Evolutionary conservation across 53 echinoderm and acorn worm species (phyloP).

Genomic region (Apostichopus leukothele): DNA sequence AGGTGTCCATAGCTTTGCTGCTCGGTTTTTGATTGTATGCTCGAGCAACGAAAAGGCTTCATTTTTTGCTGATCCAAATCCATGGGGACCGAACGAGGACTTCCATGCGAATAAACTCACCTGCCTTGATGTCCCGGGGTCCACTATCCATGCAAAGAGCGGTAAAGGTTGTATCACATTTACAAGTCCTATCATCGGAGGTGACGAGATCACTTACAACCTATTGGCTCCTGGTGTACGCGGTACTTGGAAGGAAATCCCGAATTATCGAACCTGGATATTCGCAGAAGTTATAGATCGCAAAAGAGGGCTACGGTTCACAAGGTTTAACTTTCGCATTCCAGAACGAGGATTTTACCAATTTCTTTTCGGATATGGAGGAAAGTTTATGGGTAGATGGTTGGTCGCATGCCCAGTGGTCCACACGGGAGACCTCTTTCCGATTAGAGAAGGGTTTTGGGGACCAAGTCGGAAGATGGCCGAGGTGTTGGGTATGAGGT

Average conservation of each 20-base stretch:
- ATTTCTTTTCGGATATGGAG: conserved; percentile 38
- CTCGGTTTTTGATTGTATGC: conserved; percentile 24
- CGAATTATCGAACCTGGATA: conserved; percentile 25
- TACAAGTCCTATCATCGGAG: conserved; percentile 11
- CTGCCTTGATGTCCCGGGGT: conserved; percentile 28
- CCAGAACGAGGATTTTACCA: conserved; percentile 32
- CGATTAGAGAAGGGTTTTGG: conserved; percentile 8
- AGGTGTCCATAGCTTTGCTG: conserved; percentile 22
- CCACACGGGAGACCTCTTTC: conserved; percentile 24
- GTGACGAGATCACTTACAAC: conserved; percentile 29
- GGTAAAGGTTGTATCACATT: conserved; percentile 46
- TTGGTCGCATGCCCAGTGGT: conserved; percentile 19
- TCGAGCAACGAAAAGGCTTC: conserved; percentile 29
- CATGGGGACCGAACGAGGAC: conserved; percentile 33
- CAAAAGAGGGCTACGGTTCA: conserved; percentile 23
- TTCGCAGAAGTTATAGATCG: conserved; percentile 26
- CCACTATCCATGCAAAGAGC: conserved; percentile 21
- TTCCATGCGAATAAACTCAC: background rate
- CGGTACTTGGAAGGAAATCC: conserved; percentile 44
- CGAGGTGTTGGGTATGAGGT: conserved; percentile 2
- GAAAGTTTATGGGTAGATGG: conserved; percentile 35
- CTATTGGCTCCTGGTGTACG: conserved; percentile 34
- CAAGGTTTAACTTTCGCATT: conserved; percentile 34
- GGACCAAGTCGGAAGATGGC: conserved; percentile 30
- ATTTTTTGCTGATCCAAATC: conserved; percentile 37